Percentiles rank a stretch among this genome's conserved stretches.
Evolutionary conservation across 2,888 invertebrate genomes (phyloP).

Genomic region (Aspidiotus rigidus): DNA sequence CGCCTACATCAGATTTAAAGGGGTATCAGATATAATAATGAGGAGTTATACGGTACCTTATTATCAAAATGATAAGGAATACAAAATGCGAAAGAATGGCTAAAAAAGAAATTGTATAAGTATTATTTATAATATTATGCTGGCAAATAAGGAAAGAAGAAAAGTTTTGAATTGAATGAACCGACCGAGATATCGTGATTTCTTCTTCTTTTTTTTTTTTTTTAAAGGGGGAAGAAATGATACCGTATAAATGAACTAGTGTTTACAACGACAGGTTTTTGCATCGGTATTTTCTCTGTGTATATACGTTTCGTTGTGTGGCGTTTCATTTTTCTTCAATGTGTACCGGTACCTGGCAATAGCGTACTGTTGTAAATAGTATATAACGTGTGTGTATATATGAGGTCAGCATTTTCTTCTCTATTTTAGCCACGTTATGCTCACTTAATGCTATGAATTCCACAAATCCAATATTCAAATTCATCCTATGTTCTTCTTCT

Average conservation of each 20-base stretch:
- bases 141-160: background rate
- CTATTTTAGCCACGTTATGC: background rate
- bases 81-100: too few relatives aligned
- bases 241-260: conserved; percentile 22
- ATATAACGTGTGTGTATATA: background rate
- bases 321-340: too few relatives aligned
- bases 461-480: conserved; percentile 24
- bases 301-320: background rate
- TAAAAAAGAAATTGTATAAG: too few relatives aligned
- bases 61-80: too few relatives aligned
- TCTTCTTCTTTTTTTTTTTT: too few relatives aligned
- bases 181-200: too few relatives aligned
- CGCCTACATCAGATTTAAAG: too few relatives aligned
- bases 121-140: too few relatives aligned
- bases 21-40: too few relatives aligned
- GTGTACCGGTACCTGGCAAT: too few relatives aligned
- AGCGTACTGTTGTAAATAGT: background rate
- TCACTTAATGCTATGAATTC: conserved; percentile 24
- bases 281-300: conserved; percentile 7
- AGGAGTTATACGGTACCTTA: too few relatives aligned
- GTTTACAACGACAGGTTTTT: conserved; percentile 18
- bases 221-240: background rate
- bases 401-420: conserved; percentile 20
- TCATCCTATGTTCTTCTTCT: conserved; percentile 8
- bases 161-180: background rate